Evolutionary conservation across 2,888 invertebrate species (phyloP).

Genomic region (Chorisops tibialis): DNA sequence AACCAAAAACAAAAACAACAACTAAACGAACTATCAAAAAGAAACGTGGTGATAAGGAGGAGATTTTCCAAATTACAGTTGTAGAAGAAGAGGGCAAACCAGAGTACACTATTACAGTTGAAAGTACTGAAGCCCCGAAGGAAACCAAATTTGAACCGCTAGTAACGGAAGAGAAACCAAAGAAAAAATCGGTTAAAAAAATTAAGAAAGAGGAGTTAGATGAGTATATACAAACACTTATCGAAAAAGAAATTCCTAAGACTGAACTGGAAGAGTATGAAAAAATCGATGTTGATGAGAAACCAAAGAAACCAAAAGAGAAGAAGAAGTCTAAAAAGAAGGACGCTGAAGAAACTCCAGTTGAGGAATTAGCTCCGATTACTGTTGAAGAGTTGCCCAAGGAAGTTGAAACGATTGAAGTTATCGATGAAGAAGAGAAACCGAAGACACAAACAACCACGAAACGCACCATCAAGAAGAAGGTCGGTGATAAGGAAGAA

Average conservation of each 20-base stretch:
- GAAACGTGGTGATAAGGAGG: slow-evolving; percentile 50
- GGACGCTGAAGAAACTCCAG: slow-evolving; percentile 41
- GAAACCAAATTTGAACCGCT: slow-evolving; percentile 37
- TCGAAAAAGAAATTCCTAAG: slow-evolving; percentile 51
- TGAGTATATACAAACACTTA: slow-evolving; percentile 49
- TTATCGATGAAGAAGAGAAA: slow-evolving; percentile 45
- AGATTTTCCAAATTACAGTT: slow-evolving; percentile 42
- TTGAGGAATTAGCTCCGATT: slow-evolving; percentile 39
- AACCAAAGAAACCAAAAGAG: slow-evolving; percentile 41
- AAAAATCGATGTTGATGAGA: slow-evolving; percentile 48
- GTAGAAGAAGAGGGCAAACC: slow-evolving; percentile 33
- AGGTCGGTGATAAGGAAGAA: slow-evolving; percentile 51
- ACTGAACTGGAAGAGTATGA: slow-evolving; percentile 50
- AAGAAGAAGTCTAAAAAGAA: slow-evolving; percentile 46
- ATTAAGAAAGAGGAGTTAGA: slow-evolving; percentile 46
- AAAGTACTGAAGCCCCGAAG: slow-evolving; percentile 21
- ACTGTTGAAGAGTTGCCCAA: slow-evolving; percentile 47
- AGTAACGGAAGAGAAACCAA: slow-evolving; percentile 33
- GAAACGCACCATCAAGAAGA: slow-evolving; percentile 49
- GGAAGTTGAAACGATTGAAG: slow-evolving; percentile 48
- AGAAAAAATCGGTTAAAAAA: slow-evolving; percentile 41
- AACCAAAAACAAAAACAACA: slow-evolving; percentile 43
- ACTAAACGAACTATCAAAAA: slow-evolving; percentile 49
- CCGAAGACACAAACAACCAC: slow-evolving; percentile 44
- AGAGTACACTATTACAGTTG: slow-evolving; percentile 28